These are phyloP conservation scores for Amblyteles armatorius DNA, from an alignment of 2,888 invertebrate genomes.

Conservation along the genomic window DNA sequence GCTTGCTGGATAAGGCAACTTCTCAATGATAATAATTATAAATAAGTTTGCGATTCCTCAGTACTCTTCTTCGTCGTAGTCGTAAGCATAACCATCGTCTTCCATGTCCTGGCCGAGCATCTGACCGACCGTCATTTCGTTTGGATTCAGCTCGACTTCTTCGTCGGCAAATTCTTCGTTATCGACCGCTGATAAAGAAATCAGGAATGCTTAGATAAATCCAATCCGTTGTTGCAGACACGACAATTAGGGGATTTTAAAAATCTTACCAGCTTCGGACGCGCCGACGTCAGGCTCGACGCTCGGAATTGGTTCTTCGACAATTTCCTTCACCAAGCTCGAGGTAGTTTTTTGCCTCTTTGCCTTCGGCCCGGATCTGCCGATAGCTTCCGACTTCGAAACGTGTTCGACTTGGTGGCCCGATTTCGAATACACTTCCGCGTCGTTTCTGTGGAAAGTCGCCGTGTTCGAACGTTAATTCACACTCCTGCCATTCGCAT, in stretches of 20 bases:
- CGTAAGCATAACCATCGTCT: slow-evolving; percentile 88
- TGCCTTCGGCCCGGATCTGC: slow-evolving; percentile 1
- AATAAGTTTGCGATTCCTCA: slow-evolving; percentile 62
- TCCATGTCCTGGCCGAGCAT: slow-evolving; percentile 86
- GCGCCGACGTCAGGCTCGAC: slow-evolving; percentile 6
- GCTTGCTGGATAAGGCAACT: background rate
- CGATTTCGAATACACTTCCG: slow-evolving; percentile 7
- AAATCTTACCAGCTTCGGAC: slow-evolving; percentile 47
- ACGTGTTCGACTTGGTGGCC: background rate
- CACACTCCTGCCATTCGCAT: too few relatives aligned
- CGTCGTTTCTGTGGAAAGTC: slow-evolving; percentile 12
- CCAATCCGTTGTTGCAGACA: background rate
- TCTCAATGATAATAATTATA: background rate
- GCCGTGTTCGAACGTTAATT: too few relatives aligned
- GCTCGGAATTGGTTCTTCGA: background rate
- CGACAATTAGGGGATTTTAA: background rate
- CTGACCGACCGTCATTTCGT: slow-evolving; percentile 79
- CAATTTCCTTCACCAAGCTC: slow-evolving; percentile 19
- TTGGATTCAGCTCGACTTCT: slow-evolving; percentile 77
- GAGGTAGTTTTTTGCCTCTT: slow-evolving; percentile 9
- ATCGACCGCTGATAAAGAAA: slow-evolving; percentile 76
- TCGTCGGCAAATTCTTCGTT: slow-evolving; percentile 79
- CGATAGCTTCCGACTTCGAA: slow-evolving; percentile 15
- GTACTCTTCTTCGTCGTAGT: slow-evolving; percentile 87
- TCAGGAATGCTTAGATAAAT: background rate